Percentiles rank a stretch among this genome's conserved stretches.
Evolutionary conservation across 2,113 vertebrate species (phyloP).

Genomic region (Heloderma charlesbogerti): DNA sequence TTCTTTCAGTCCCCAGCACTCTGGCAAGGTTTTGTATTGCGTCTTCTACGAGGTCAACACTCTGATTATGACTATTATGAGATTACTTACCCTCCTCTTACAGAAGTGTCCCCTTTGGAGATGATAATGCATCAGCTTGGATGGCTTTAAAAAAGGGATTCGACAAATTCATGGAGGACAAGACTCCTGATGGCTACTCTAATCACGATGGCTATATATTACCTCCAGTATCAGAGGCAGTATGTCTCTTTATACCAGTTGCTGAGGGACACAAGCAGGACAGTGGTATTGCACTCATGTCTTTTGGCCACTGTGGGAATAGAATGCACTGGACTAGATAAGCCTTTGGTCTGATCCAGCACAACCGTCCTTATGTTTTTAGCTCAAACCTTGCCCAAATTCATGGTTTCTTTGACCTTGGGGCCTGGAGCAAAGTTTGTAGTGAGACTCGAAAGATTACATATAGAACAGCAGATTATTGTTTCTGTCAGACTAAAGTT

Average conservation of each 20-base stretch:
- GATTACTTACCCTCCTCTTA: background rate
- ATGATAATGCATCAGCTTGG: background rate
- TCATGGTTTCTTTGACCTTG: background rate
- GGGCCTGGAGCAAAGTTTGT: background rate
- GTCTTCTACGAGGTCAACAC: background rate
- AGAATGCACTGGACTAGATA: background rate
- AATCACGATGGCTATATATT: too few species aligned
- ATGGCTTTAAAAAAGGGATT: too few species aligned
- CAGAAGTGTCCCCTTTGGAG: background rate
- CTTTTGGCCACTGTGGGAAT: background rate
- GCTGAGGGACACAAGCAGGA: background rate
- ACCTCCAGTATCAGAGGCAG: too few species aligned
- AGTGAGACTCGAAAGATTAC: background rate
- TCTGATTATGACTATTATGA: background rate
- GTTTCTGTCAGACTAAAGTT: background rate
- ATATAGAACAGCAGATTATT: background rate
- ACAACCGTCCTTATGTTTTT: background rate
- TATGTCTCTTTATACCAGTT: too few species aligned
- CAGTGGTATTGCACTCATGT: background rate
- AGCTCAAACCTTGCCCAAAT: background rate
- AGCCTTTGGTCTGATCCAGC: background rate
- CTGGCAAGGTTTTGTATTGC: background rate
- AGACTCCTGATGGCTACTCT: too few species aligned
- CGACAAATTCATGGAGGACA: too few species aligned
- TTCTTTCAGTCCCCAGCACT: background rate